Conservation (phyloP, 2,797 vertebrate genomes). For the Loris lydekkerianus region DNA sequence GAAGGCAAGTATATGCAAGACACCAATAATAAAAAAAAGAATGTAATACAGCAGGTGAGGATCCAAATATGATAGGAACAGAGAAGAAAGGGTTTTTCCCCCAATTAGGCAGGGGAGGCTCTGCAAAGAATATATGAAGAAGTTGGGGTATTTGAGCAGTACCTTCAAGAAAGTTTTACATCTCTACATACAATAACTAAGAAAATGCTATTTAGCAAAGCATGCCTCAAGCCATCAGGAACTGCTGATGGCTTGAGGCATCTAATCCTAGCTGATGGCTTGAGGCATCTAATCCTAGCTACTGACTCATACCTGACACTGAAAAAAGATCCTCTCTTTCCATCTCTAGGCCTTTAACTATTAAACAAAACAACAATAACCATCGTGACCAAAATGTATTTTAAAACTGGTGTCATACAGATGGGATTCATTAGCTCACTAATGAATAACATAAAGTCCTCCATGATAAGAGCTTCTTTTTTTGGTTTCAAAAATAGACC, state of each 20-base stretch:
- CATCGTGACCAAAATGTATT: not conserved
- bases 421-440: not conserved
- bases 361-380: not conserved
- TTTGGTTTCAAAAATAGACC: not conserved
- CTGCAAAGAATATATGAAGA: slow-evolving; percentile 27
- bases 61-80: not conserved
- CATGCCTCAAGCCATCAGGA: not conserved
- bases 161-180: slow-evolving; percentile 14
- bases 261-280: not conserved
- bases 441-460: not conserved
- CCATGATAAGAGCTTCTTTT: not conserved
- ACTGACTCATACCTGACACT: slow-evolving; percentile 22
- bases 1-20: not conserved
- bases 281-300: not conserved
- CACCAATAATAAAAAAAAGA: not conserved
- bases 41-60: not conserved
- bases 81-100: not conserved
- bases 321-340: not conserved
- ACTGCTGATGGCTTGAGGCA: no score
- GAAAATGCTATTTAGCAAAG: not conserved
- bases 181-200: no score
- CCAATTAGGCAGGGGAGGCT: not conserved
- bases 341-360: not conserved
- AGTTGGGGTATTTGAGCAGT: slow-evolving; percentile 15
- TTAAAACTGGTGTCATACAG: not conserved